Conservation (phyloP, 2,113 vertebrate species). For the Meleagris gallopavo region DNA sequence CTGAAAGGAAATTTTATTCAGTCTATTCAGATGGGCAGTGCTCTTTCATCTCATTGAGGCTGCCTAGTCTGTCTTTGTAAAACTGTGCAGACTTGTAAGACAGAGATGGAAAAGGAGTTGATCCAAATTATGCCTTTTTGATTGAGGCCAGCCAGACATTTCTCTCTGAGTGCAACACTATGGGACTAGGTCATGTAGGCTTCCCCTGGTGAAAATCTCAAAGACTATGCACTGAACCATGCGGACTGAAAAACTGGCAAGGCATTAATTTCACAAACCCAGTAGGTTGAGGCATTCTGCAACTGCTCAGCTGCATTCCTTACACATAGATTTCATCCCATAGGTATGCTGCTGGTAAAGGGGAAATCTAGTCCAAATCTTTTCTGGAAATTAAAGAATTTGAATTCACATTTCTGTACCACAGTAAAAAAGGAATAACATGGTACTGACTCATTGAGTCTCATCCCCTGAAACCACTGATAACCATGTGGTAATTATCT, state of each 20-base stretch:
- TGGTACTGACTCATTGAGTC: neutral
- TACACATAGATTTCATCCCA: neutral
- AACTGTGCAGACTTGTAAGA: neutral
- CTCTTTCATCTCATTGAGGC: neutral
- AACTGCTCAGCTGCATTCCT: neutral
- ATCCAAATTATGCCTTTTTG: neutral
- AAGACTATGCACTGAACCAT: neutral
- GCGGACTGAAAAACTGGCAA: neutral
- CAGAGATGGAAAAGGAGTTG: neutral
- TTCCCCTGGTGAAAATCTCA: neutral
- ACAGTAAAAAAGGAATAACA: neutral
- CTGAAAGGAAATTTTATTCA: neutral
- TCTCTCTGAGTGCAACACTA: neutral
- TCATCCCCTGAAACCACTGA: neutral
- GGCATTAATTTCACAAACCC: neutral
- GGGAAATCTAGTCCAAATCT: neutral
- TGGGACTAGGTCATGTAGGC: neutral
- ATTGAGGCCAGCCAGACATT: neutral
- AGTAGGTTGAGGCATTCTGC: neutral
- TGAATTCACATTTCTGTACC: neutral
- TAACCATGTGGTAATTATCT: neutral
- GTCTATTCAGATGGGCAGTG: neutral
- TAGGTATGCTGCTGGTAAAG: neutral
- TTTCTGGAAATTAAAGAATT: neutral
- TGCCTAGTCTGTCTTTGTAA: neutral